Evolutionary conservation across 2,113 vertebrate genomes (phyloP), one percentile per base, ranked within the genome.

Genomic region (Murina feae): DNA sequence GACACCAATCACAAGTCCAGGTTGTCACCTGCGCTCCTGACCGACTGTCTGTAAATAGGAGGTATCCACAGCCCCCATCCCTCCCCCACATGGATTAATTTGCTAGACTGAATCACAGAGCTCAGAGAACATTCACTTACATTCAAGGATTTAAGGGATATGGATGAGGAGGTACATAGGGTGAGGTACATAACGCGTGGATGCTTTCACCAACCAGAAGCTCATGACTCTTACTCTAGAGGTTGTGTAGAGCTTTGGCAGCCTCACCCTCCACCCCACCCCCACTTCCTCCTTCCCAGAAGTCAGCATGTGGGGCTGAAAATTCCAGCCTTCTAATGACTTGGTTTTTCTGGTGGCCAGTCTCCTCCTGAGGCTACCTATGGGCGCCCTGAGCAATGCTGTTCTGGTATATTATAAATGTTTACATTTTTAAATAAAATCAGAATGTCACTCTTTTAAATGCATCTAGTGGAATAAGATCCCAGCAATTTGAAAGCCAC

Each of bases 171-270:
- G 35, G 20, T 8, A 0, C 21, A 0, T 35, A 53, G 11, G 17
- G n/a, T 8, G 16, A 30, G 39, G 23, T 17, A 0, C 20, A 1
- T 21, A 49, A 16, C 81, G 21, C 0, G 0, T 76, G 81, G 23
- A 37, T 30, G 72, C 13, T 17, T 58, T 23, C 25, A 2, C 32
- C 49, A 79, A 23, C 18, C 7, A 23, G 32, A 30, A 83, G 28
- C 49, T 79, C 39, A 18, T 49, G 10, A 6, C 53, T 16, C n/a
- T 75, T 14, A n/a, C 16, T 21, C 21, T 11, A 11, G 60, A 32
- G 83, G 20, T 78, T 58, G 85, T 42, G 4, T 8, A 55, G 21
- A 37, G 37, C 39, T 20, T 30, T 23, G n/a, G 11, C 16, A 32
- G 49, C 23, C 28, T 5, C 9, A 0, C 6, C 6, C 7, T 3